phyloP scores from a whole-genome alignment of 2,888 invertebrate species.

The Pimpla rufipes region DNA sequence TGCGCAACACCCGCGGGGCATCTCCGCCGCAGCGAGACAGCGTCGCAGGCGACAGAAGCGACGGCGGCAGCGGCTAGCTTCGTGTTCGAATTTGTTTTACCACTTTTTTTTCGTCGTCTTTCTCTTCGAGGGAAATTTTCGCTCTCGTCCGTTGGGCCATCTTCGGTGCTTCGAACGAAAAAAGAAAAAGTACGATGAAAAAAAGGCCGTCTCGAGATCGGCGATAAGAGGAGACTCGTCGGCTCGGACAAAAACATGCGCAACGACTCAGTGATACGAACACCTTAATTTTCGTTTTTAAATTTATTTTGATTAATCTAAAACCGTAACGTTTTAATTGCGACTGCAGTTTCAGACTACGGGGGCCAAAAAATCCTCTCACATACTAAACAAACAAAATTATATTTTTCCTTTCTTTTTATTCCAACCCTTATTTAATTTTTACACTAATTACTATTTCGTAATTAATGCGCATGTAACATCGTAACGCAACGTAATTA shows the following conservation, averaged over 20 bases:
- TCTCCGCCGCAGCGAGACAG: neutral
- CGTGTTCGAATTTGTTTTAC: neutral
- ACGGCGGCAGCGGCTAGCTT: neutral
- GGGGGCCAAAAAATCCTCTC: neutral
- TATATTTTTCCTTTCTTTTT: neutral
- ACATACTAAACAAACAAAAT: neutral
- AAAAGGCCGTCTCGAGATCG: neutral
- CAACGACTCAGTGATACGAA: no score
- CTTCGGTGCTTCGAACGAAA: neutral
- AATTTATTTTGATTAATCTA: no score
- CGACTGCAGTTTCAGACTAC: neutral
- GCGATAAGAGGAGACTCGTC: no score
- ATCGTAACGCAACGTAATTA: no score
- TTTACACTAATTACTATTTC: no score
- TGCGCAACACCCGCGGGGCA: slow-evolving; percentile 25
- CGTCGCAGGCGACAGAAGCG: neutral
- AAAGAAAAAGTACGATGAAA: neutral
- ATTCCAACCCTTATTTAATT: neutral
- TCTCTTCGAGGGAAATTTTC: neutral
- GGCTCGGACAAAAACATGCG: no score
- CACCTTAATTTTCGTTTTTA: no score
- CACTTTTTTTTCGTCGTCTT: neutral
- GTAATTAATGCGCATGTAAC: no score
- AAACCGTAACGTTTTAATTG: no score
- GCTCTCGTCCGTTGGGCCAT: neutral